A percentile compares a stretch with the other conserved stretches of the same genome.
These are phyloP conservation scores for Microctenopoma stevenorrisi DNA, from an alignment of 2,797 vertebrate genomes.

Conservation along the genomic window DNA sequence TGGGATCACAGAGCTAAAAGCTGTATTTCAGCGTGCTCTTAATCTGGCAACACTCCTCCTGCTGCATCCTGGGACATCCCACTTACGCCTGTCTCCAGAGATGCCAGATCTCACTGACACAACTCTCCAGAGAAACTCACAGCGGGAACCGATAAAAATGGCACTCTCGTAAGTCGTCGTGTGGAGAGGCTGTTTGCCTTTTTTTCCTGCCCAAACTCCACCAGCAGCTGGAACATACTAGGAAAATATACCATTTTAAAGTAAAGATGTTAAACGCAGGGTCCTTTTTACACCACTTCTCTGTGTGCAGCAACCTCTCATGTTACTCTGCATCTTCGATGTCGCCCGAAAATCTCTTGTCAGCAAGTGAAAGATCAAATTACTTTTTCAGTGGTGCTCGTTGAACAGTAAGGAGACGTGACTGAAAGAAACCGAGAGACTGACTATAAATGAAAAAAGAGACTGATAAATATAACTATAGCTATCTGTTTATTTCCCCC, in stretches of 20 bases:
- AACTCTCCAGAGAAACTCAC: constrained; percentile 53
- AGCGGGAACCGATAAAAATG: constrained; percentile 63
- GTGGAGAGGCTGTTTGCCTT: constrained; percentile 52
- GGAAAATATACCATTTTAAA: background rate
- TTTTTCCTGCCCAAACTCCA: constrained; percentile 31
- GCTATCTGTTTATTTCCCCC: too few relatives aligned
- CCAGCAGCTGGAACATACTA: background rate
- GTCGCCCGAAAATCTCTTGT: background rate
- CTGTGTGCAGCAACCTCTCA: constrained; percentile 13
- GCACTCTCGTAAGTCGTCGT: constrained; percentile 29
- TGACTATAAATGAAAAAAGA: too few relatives aligned
- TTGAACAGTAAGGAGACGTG: constrained; percentile 2
- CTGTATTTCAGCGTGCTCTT: constrained; percentile 22
- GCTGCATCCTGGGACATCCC: constrained; percentile 51
- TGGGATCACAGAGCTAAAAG: constrained; percentile 35
- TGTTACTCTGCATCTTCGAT: constrained; percentile 30
- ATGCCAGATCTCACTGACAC: constrained; percentile 57
- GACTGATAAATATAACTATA: too few relatives aligned
- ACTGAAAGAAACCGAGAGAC: constrained; percentile 10
- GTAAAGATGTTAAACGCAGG: background rate
- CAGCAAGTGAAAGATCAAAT: constrained; percentile 32
- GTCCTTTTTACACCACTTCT: background rate
- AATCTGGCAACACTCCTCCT: constrained; percentile 48
- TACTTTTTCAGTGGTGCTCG: constrained; percentile 6
- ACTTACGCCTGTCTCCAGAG: constrained; percentile 54